Percentiles rank a stretch among this genome's conserved stretches.
Evolutionary conservation across 2,888 invertebrate genomes (phyloP).

Genomic region (Eubasilissa splendida): DNA sequence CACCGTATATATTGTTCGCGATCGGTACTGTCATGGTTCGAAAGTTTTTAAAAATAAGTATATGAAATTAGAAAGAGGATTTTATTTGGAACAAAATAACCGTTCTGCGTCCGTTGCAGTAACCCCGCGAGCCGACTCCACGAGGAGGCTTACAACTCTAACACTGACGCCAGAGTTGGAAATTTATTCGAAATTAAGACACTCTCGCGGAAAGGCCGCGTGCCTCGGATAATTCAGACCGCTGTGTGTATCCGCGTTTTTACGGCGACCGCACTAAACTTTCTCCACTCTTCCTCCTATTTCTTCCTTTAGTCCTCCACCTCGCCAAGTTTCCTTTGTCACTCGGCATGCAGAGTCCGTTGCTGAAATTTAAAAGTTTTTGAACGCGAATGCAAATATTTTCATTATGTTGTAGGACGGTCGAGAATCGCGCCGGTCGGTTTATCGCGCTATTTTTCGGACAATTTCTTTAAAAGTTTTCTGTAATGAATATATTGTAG

Average conservation of each 20-base stretch:
- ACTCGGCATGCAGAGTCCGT: constrained; percentile 38
- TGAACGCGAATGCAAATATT: constrained; percentile 41
- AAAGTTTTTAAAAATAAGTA: no score
- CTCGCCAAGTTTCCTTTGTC: constrained; percentile 22
- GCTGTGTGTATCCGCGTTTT: constrained; percentile 24
- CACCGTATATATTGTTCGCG: no score
- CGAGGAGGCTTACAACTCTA: not conserved
- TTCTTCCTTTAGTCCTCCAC: not conserved
- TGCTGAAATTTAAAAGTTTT: constrained; percentile 24
- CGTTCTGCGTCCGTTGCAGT: no score
- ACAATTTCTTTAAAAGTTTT: constrained; percentile 22
- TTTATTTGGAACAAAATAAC: no score
- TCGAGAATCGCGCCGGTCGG: constrained; percentile 22
- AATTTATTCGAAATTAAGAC: constrained; percentile 38
- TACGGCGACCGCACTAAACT: constrained; percentile 21
- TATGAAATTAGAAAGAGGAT: no score
- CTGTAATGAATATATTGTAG: constrained; percentile 20
- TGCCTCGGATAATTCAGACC: constrained; percentile 26
- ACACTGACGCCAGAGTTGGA: not conserved
- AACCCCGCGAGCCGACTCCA: not conserved
- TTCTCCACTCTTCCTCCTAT: constrained; percentile 16
- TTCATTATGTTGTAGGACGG: constrained; percentile 31
- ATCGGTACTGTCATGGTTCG: no score
- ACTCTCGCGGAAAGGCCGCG: constrained; percentile 9
- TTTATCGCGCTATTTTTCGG: constrained; percentile 18